Evolutionary conservation across 2,888 invertebrate species (phyloP).

Genomic region (Lobophora halterata): DNA sequence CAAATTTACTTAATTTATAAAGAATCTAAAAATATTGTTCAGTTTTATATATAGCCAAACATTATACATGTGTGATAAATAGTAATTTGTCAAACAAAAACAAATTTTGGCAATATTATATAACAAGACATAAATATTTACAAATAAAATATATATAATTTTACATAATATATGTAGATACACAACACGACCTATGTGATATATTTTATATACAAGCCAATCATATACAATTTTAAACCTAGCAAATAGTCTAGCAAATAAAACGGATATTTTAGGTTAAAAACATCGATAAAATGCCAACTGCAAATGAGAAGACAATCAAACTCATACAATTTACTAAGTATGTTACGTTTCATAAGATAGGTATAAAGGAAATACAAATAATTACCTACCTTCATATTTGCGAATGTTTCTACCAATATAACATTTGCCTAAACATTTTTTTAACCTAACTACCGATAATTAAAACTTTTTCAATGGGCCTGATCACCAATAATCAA

Average conservation of each 20-base stretch:
- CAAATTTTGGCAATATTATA: constrained; percentile 47
- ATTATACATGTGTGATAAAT: constrained; percentile 13
- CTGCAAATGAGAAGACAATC: constrained; percentile 10
- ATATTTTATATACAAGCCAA: constrained; percentile 27
- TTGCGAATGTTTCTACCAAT: no score
- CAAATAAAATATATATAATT: constrained; percentile 22
- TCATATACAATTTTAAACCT: constrained; percentile 18
- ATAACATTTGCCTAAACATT: no score
- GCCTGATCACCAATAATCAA: no score
- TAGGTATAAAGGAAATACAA: no score
- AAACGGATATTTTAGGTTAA: constrained; percentile 4
- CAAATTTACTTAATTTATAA: constrained; percentile 32
- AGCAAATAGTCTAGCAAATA: constrained; percentile 1
- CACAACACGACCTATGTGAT: constrained; percentile 34
- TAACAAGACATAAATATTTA: constrained; percentile 24
- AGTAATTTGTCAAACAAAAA: constrained; percentile 20
- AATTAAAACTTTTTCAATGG: no score
- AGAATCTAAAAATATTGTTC: constrained; percentile 42
- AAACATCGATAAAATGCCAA: constrained; percentile 1
- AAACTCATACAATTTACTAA: background rate
- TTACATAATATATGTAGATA: constrained; percentile 24
- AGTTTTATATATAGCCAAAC: constrained; percentile 10
- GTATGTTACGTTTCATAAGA: background rate
- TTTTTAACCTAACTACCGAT: no score
- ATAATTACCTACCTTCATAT: no score